Percentiles rank a stretch among this genome's conserved stretches.
These are phyloP conservation scores for Troglohyphantes excavatus DNA, from an alignment of 2,888 invertebrate genomes.

Conservation along the genomic window DNA sequence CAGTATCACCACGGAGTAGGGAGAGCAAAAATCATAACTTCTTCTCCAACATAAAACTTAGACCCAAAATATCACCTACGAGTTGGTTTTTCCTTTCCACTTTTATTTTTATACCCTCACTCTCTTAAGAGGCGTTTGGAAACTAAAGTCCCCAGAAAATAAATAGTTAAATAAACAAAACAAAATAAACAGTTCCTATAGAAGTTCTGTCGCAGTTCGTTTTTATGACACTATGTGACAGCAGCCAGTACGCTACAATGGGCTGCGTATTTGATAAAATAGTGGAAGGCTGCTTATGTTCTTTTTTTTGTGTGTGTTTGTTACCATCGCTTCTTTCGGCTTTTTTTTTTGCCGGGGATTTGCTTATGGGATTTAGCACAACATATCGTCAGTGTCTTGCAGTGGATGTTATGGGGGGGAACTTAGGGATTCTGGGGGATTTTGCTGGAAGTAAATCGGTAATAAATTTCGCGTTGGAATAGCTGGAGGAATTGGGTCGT, in stretches of 20 bases:
- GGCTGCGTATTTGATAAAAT: constrained; percentile 20
- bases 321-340: background rate
- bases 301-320: constrained; percentile 14
- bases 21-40: constrained; percentile 46
- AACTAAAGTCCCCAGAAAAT: constrained; percentile 17
- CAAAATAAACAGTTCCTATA: background rate
- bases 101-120: background rate
- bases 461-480: background rate
- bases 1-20: background rate
- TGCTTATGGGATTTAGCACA: constrained; percentile 14
- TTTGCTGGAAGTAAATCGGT: background rate
- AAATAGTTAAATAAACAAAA: background rate
- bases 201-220: constrained; percentile 2
- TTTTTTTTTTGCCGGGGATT: constrained; percentile 6
- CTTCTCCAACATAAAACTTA: constrained; percentile 46
- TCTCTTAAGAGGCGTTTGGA: constrained; percentile 14
- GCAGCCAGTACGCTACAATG: background rate
- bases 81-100: background rate
- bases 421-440: background rate
- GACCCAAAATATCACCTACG: constrained; percentile 40
- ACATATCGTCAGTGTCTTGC: constrained; percentile 1
- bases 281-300: constrained; percentile 9
- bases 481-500: background rate
- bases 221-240: constrained; percentile 29
- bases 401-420: background rate